A percentile compares a stretch with the other conserved stretches of the same genome.
These are phyloP conservation scores for Scleropages formosus DNA, from an alignment of 2,797 vertebrate genomes.

Conservation along the genomic window DNA sequence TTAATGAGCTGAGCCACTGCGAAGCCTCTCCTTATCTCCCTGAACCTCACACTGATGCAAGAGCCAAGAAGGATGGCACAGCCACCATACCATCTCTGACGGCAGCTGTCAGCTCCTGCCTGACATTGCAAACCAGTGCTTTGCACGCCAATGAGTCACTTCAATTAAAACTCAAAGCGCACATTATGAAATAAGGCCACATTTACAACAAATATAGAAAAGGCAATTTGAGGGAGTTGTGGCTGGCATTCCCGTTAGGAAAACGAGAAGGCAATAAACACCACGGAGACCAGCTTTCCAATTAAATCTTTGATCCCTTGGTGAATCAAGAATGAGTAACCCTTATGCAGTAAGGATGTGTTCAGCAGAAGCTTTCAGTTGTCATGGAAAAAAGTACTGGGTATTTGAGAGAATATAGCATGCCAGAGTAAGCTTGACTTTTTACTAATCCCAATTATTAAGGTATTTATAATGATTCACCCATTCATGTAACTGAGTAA, in stretches of 20 bases:
- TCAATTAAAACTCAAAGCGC: slow-evolving; percentile 23
- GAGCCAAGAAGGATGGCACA: neutral
- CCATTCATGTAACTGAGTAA: too few relatives aligned
- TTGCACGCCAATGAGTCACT: slow-evolving; percentile 21
- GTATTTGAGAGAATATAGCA: too few relatives aligned
- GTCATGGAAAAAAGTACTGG: neutral
- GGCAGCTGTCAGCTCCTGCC: neutral
- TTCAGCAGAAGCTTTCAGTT: slow-evolving; percentile 3
- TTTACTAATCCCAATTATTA: neutral
- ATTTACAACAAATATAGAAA: slow-evolving; percentile 2
- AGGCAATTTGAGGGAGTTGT: neutral
- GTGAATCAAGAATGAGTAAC: slow-evolving; percentile 10
- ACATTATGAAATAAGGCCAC: slow-evolving; percentile 20
- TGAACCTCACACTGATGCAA: too few relatives aligned
- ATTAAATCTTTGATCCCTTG: slow-evolving; percentile 11
- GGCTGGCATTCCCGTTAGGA: neutral
- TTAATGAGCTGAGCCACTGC: neutral
- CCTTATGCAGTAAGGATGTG: slow-evolving; percentile 2
- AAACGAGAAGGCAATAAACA: neutral
- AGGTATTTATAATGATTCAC: too few relatives aligned
- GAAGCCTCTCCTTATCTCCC: neutral
- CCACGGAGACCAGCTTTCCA: neutral
- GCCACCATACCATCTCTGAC: neutral
- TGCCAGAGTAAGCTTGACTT: too few relatives aligned
- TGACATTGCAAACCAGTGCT: neutral